Evolutionary conservation across 2,888 invertebrate species (phyloP).

Genomic region (Diarsia rubi): DNA sequence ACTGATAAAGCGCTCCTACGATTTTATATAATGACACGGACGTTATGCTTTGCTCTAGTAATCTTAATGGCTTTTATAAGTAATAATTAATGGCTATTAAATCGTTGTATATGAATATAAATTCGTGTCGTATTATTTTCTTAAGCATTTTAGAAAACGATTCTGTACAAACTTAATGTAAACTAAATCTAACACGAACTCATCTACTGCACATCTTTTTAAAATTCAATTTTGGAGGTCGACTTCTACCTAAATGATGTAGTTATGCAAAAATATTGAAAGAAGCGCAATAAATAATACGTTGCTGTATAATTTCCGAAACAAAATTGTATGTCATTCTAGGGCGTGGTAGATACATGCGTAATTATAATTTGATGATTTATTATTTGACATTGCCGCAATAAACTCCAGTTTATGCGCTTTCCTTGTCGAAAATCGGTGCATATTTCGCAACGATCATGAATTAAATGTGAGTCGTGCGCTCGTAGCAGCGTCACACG

Average conservation of each 20-base stretch:
- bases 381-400: constrained; percentile 81
- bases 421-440: constrained; percentile 84
- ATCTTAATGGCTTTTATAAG: constrained; percentile 55
- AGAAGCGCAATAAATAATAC: constrained; percentile 86
- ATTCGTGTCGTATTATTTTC: constrained; percentile 30
- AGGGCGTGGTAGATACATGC: constrained; percentile 83
- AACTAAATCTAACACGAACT: constrained; percentile 44
- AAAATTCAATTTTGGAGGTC: constrained; percentile 79
- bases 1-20: constrained; percentile 49
- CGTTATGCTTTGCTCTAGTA: constrained; percentile 56
- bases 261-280: constrained; percentile 77
- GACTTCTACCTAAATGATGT: constrained; percentile 79
- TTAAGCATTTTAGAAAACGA: constrained; percentile 21
- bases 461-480: constrained; percentile 78
- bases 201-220: constrained; percentile 68
- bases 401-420: constrained; percentile 77
- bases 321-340: constrained; percentile 85
- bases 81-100: constrained; percentile 46
- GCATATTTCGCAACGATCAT: constrained; percentile 79
- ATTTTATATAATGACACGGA: constrained; percentile 57
- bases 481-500: constrained; percentile 70
- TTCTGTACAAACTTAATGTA: constrained; percentile 12
- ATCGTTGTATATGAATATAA: constrained; percentile 22
- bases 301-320: constrained; percentile 85
- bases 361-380: constrained; percentile 87